phyloP scores from a whole-genome alignment of 2,113 vertebrate species.

The Leptobrachium ailaonicum region DNA sequence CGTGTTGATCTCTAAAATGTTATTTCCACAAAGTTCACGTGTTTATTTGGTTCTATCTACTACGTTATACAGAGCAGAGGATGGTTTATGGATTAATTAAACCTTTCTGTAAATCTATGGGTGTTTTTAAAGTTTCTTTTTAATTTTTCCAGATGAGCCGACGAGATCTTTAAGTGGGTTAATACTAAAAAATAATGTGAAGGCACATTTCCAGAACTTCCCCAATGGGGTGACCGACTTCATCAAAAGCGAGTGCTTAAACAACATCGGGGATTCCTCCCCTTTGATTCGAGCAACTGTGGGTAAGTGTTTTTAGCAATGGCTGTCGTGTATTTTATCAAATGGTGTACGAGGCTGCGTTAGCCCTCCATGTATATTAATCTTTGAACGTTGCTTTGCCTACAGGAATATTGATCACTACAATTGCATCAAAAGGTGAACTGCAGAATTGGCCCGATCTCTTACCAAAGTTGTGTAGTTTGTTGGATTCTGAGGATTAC shows the following conservation, averaged over 20 bases:
- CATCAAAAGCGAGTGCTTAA: constrained; percentile 94
- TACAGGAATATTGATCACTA: constrained; percentile 95
- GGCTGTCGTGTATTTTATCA: neutral
- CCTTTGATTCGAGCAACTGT: constrained; percentile 95
- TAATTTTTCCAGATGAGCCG: constrained; percentile 83
- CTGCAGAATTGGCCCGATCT: constrained; percentile 97
- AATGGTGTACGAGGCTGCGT: too few relatives aligned
- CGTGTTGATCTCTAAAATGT: too few relatives aligned
- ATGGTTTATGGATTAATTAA: too few relatives aligned
- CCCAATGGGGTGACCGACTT: constrained; percentile 93
- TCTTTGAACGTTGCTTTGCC: neutral
- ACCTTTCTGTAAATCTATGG: too few relatives aligned
- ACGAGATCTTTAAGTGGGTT: constrained; percentile 94
- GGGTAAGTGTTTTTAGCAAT: constrained; percentile 71
- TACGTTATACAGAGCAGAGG: too few relatives aligned
- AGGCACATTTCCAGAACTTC: constrained; percentile 96
- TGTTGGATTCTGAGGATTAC: constrained; percentile 96
- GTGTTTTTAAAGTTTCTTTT: neutral
- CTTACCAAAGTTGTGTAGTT: constrained; percentile 89
- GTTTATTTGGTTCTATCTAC: too few relatives aligned
- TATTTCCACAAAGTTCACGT: too few relatives aligned
- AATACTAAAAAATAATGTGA: constrained; percentile 97
- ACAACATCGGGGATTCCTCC: constrained; percentile 94
- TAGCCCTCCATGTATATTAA: too few relatives aligned
- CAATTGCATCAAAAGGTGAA: constrained; percentile 94